Evolutionary conservation across 1,140 invertebrate species (phyloP).

Genomic region (Achatina immaculata): DNA sequence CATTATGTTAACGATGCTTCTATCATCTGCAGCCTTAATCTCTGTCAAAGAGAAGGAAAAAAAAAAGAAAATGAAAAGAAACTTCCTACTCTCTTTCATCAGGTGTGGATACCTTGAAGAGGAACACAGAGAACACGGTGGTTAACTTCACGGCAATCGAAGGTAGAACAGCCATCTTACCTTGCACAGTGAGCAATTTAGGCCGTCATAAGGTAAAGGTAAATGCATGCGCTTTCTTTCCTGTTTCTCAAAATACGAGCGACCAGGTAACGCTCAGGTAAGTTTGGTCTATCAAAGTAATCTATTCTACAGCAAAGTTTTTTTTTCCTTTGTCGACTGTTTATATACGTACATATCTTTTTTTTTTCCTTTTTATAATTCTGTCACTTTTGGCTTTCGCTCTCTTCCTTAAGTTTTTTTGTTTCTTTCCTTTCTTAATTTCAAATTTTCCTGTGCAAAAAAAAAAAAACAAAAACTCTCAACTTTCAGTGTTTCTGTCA

Average conservation of each 20-base stretch:
- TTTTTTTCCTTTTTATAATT: not conserved
- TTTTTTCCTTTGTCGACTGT: not conserved
- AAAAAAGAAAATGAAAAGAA: no score
- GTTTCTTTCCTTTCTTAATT: not conserved
- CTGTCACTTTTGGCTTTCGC: not conserved
- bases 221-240: constrained; percentile 32
- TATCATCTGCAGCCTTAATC: no score
- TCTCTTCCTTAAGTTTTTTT: constrained; percentile 13
- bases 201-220: constrained; percentile 84
- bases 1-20: not conserved
- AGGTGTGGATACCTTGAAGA: constrained; percentile 9
- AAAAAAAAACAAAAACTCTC: no score
- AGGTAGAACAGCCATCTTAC: constrained; percentile 89
- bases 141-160: constrained; percentile 92
- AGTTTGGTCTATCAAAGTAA: constrained; percentile 23
- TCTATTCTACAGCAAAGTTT: constrained; percentile 15
- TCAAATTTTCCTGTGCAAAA: not conserved
- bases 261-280: constrained; percentile 8
- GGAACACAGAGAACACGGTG: not conserved
- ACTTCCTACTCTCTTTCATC: not conserved
- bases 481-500: not conserved
- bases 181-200: constrained; percentile 92
- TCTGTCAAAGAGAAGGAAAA: no score
- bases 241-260: constrained; percentile 5
- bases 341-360: not conserved